Percentiles rank a stretch among this genome's conserved stretches.
Evolutionary conservation across 1,140 invertebrate genomes (phyloP).

Genomic region (Euura saliciscinereae): DNA sequence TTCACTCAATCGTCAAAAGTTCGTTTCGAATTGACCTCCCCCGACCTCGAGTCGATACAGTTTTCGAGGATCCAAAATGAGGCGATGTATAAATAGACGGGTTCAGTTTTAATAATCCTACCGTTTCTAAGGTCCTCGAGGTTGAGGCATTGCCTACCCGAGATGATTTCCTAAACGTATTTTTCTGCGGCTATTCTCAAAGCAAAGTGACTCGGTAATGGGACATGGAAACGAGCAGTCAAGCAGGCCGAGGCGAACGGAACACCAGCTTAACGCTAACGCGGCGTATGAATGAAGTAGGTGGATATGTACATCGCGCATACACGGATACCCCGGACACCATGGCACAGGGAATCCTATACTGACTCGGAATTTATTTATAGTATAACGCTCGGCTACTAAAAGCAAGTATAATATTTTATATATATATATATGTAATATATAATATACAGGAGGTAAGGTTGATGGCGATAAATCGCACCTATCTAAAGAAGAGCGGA

Average conservation of each 20-base stretch:
- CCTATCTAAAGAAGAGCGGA: background rate
- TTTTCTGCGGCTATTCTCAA: constrained; percentile 9
- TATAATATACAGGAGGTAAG: background rate
- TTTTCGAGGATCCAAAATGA: too few relatives aligned
- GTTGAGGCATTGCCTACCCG: constrained; percentile 5
- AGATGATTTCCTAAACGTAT: constrained; percentile 12
- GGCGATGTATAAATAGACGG: too few relatives aligned
- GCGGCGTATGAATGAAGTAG: background rate
- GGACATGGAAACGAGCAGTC: background rate
- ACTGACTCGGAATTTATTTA: background rate
- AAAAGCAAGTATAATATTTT: too few relatives aligned
- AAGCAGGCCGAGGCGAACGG: background rate
- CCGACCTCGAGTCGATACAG: too few relatives aligned
- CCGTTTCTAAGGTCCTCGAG: background rate
- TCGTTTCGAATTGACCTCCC: too few relatives aligned
- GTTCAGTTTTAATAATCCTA: background rate
- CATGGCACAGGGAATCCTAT: background rate
- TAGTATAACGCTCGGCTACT: background rate
- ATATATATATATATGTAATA: too few relatives aligned
- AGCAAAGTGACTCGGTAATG: background rate
- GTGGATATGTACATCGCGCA: background rate
- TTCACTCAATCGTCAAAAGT: too few relatives aligned
- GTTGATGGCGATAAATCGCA: background rate
- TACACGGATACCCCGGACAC: too few relatives aligned
- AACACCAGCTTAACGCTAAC: background rate